Base-by-base conservation (phyloP, 1,140 invertebrate genomes). In the Pemphigus obesinymphae region DNA sequence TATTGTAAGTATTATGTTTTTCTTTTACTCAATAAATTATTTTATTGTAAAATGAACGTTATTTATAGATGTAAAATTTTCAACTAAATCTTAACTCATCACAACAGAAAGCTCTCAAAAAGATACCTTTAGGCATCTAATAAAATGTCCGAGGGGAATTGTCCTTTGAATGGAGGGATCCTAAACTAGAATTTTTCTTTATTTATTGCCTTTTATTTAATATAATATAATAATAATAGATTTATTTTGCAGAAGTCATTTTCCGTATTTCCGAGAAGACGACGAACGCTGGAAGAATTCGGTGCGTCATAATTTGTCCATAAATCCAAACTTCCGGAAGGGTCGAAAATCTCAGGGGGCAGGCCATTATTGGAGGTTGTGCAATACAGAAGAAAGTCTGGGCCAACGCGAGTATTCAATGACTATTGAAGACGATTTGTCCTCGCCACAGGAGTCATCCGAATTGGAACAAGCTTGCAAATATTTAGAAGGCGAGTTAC, bases 281-380 rank as follows among this genome's bases (percentile, higher is more conserved):
- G 94, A 96, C 83, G 94, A 95, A 84, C 90, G 94, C 83, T 96
- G 94, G 94, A 96, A 96, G 86, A 96, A 96, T 86, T 96, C 94
- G 0, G 93, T 96, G 0, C 88, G 94, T 82, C 94, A 95, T 86
- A 95, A 95, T 87, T 87, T 96, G 20, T 95, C 93, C 3, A 96
- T 96, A 85, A 96, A 95, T 87, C 94, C 94, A 0, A 94, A 95
- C 86, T 96, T 96, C 85, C 90, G 94, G 4, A 96, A 96, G 86
- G 94, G 94, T 0, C 91, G 91, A 0, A 93, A 95, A 85, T 89
- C 93, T 0, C 92, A 94, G 82, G 94, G 94, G 13, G 93, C 94
- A 3, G 94, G 94, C 20, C 94, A 96, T 86, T 89, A 95, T 23
- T 96, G 94, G 94, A 93, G 93, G 0, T 91, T 96, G 29, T 91